Base-by-base conservation (phyloP, 64 coral and sea anemone genomes). In the Astreopora myriophthalma region DNA sequence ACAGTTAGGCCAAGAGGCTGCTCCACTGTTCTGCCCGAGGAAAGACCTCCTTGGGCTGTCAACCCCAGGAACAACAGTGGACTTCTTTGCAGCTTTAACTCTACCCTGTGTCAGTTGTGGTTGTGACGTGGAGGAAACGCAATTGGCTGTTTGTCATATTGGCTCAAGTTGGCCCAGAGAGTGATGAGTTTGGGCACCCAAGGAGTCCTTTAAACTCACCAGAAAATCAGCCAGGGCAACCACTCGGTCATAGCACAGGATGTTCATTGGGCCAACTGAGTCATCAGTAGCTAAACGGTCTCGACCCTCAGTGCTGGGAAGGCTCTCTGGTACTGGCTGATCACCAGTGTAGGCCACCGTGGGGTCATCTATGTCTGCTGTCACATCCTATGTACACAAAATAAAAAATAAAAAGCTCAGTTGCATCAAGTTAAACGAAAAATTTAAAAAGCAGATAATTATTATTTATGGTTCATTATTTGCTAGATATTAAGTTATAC, bases 11-110 rank as follows among this genome's bases (percentile, higher is more conserved):
- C 57, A 84, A 9, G 66, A 70, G 16, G 96, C 96, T 51, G 92
- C 78, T 22, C 92, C 85, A 57, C 69, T 60, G 26, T 71, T 70
- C 36, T 64, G 24, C 12, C 88, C 96, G 3, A 88, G 0, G 35
- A 98, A 98, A 84, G 34, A 81, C 65, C 76, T 71, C 11, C 71
- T 82, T 1, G 44, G 51, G 65, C 89, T 91, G 2, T 84, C 77
- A 23, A 73, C 60, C 0, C 63, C 61, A 83, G 89, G 89, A 61
- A 51, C 31, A 23, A 91, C 89, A 9, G 13, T 91, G 63, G 67
- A 65, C 39, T 72, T 83, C 44, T 52, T 89, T 1, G 48, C 29
- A n/a, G 40, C 23, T 37, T 83, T 91, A 27, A 80, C 29, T n/a
- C 35, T 67, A 3, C 75, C 65, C 36, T 82, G 42, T 8, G 7